Evolutionary conservation across 2,113 vertebrate species (phyloP), one percentile per base, ranked within the genome.

Genomic region (Trogon melanurus): DNA sequence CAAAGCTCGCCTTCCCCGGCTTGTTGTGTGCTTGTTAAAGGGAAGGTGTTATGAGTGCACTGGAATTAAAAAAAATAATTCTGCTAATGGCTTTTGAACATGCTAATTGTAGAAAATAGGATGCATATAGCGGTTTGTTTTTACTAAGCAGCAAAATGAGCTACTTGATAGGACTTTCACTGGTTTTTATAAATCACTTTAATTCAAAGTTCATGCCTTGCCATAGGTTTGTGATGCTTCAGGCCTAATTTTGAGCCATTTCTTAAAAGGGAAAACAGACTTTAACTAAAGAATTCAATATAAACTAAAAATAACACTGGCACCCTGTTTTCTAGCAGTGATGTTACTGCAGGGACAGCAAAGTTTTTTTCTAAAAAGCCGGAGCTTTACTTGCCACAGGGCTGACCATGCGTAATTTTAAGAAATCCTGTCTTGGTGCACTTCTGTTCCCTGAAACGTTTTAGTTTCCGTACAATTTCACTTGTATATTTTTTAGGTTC

Each of bases 401-500:
- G 91, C 72, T 85, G 23, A 48, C 48, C 5, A 1, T 4, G 23
- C 13, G 7, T 56, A 30, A 38, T 57, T 78, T 56, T 48, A 89
- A 87, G 69, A 56, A 82, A 47, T 56, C 16, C 6, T 65, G 5
- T 61, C 29, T 61, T 67, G 26, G 71, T 56, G 47, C 48, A 84
- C 78, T 78, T 58, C 4, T 72, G 75, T 76, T 54, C 30, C 22
- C 16, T 45, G 20, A 75, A 48, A 7, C 65, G 6, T 69, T 83
- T 71, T 79, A 7, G 23, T 80, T 85, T 87, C 84, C 57, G 16
- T 85, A 23, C 13, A 30, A 2, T 65, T 72, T n/a, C 56, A 4
- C 34, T 79, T 66, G 4, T 14, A 3, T 92, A 3, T 86, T 72
- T 93, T 98, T 80, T 96, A 99, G 99, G 98, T 32, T 98, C 99